Conservation (phyloP, 2,888 invertebrate species). For the Anthrax anthrax region DNA sequence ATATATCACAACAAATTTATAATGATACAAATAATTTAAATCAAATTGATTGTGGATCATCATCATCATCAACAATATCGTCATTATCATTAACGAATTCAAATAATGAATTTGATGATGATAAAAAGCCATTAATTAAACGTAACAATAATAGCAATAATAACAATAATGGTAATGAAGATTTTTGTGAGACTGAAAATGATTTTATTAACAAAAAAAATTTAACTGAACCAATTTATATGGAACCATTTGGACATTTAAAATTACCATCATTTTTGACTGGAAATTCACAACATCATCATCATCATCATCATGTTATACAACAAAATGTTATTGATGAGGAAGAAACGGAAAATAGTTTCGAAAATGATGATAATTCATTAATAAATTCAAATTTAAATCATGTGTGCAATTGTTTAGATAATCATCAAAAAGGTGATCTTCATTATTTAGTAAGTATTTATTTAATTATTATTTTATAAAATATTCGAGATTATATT, state of each 20-base stretch:
- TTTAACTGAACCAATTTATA: constrained; percentile 18
- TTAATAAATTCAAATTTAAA: constrained; percentile 2
- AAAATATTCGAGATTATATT: too few species aligned
- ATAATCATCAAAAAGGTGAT: constrained; percentile 15
- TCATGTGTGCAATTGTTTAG: constrained; percentile 15
- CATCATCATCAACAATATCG: too few species aligned
- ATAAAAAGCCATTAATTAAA: constrained; percentile 11
- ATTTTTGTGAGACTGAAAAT: not conserved
- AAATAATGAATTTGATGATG: constrained; percentile 4
- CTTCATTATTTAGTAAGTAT: constrained; percentile 19
- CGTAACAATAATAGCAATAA: constrained; percentile 5
- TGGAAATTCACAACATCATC: too few species aligned
- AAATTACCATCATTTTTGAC: constrained; percentile 2
- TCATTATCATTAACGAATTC: too few species aligned
- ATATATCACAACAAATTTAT: too few species aligned
- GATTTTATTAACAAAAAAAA: constrained; percentile 6
- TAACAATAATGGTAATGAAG: not conserved
- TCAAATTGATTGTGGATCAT: too few species aligned
- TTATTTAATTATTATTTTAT: not conserved
- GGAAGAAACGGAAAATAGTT: constrained; percentile 7
- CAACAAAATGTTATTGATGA: not conserved
- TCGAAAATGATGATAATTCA: constrained; percentile 1
- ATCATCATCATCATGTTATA: not conserved
- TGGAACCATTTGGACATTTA: constrained; percentile 20
- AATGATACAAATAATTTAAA: too few species aligned